Evolutionary conservation across 2,113 vertebrate genomes (phyloP).

Genomic region (Tauraco erythrolophus): DNA sequence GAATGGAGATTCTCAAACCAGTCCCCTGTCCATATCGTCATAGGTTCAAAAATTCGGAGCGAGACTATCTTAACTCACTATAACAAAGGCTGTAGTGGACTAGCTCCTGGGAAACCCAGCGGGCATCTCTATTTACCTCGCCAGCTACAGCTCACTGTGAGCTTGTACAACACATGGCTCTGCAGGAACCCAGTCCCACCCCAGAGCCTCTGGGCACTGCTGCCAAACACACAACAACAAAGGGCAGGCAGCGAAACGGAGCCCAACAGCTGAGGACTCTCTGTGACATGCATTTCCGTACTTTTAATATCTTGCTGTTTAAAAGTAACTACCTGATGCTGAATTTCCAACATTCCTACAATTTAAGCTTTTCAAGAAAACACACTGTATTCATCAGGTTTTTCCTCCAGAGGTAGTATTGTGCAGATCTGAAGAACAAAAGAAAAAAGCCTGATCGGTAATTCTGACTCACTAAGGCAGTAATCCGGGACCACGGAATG

Average conservation of each 20-base stretch:
- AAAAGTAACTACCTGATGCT: neutral
- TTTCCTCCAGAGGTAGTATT: neutral
- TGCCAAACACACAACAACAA: neutral
- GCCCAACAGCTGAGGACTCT: accelerated
- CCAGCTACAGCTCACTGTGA: accelerated
- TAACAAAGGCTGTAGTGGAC: accelerated
- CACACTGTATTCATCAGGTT: neutral
- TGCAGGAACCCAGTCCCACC: accelerated
- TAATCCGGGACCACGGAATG: neutral
- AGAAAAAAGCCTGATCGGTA: neutral
- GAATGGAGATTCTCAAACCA: neutral
- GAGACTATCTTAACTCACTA: accelerated
- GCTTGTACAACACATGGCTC: accelerated
- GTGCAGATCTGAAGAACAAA: neutral
- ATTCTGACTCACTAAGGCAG: neutral
- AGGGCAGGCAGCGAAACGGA: neutral
- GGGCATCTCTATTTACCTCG: accelerated
- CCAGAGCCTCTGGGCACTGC: neutral
- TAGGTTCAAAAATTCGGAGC: accelerated
- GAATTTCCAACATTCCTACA: neutral
- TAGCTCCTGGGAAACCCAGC: no score
- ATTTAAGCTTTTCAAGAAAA: neutral
- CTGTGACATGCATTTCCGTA: accelerated
- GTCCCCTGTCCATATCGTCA: accelerated
- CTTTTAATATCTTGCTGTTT: accelerated